Evolutionary conservation across 2,888 invertebrate species (phyloP), one percentile per base, ranked within the genome.

Genomic region (Oscheius sp.): DNA sequence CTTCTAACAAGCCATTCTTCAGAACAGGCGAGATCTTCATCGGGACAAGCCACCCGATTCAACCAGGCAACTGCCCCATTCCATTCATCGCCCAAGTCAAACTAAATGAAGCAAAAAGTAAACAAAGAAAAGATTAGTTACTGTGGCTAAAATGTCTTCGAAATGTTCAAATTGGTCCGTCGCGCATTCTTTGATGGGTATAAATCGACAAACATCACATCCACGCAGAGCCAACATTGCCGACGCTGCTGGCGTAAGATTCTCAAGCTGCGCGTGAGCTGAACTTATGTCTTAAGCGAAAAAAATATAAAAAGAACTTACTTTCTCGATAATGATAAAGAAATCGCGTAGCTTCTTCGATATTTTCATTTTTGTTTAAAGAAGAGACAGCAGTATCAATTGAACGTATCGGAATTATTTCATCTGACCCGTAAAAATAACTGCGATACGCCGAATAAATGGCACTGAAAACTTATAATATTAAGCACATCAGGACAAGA

Each of bases 71-170:
- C 71, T n/a, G 83, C 83, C 43, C 76, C 76, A 46, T 78, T 76
- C 81, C 84, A 85, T n/a, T 81, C 80, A 13, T 82, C 79, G 12
- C 84, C 85, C 0, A 85, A 75, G 55, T 79, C 76, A 25, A 81
- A 82, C 78, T 83, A 61, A 41, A 72, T 68, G 2, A 43, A 61
- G 45, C n/a, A n/a, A 16, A 1, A n/a, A n/a, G 16, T 45, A 16
- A 45, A 45, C 9, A 12, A 45, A 45, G 9, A 45, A 12, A 7
- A 27, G 16, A 7, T 23, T 9, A 25, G 43, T 64, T 55, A 76
- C 77, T 41, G 75, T 78, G 12, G 70, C 72, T 16, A 80, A 45
- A 27, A 72, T 41, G 21, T 61, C 43, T 21, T 72, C 72, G 49
- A 72, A 72, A 9, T 78, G 74, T n/a, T 78, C 77, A n/a, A 69